A percentile compares a stretch with the other conserved stretches of the same genome.
These are phyloP conservation scores for Streptopelia turtur DNA, from an alignment of 2,797 vertebrate species.

Conservation along the genomic window DNA sequence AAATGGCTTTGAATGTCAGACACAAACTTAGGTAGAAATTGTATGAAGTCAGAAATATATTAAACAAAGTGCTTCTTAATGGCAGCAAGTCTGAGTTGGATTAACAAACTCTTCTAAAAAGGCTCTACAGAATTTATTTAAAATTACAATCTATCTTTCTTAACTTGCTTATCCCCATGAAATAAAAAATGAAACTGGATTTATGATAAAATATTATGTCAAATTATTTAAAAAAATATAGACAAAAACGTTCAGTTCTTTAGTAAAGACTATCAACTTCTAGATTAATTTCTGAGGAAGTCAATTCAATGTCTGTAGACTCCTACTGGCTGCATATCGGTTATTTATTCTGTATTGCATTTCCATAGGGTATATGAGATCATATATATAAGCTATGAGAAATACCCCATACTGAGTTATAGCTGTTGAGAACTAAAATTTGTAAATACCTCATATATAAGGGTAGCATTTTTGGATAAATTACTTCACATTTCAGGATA, in stretches of 20 bases:
- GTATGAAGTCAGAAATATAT: conserved; percentile 10
- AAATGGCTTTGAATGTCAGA: conserved; percentile 37
- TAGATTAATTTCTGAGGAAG: background rate
- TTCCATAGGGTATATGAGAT: background rate
- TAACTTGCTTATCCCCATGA: background rate
- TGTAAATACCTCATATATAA: background rate
- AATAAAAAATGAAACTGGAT: background rate
- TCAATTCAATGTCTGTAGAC: background rate
- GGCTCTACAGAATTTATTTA: background rate
- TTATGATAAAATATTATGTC: background rate
- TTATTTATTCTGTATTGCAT: background rate
- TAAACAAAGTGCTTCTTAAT: background rate
- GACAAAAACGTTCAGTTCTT: background rate
- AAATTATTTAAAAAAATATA: background rate
- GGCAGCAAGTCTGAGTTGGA: background rate
- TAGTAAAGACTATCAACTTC: background rate
- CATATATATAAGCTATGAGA: background rate
- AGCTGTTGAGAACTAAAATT: background rate
- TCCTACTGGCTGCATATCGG: background rate
- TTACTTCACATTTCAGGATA: background rate
- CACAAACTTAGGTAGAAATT: background rate
- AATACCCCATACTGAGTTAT: background rate
- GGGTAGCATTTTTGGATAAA: background rate
- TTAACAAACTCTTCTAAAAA: background rate
- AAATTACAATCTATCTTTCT: background rate